Evolutionary conservation across 2,797 vertebrate species (phyloP).

Genomic region (Chanos chanos): DNA sequence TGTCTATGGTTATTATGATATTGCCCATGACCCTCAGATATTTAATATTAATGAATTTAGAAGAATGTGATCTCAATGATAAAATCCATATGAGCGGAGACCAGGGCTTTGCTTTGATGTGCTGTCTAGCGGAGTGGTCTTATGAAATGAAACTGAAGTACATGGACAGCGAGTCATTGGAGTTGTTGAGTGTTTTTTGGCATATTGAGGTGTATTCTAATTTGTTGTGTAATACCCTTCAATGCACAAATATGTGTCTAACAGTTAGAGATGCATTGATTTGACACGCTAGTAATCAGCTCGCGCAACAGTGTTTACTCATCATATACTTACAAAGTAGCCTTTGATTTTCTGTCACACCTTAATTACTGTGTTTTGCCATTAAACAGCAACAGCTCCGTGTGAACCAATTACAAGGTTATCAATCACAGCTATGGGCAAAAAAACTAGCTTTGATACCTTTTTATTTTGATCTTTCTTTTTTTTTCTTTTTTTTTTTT

Average conservation of each 20-base stretch:
- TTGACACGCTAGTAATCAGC: conserved; percentile 86
- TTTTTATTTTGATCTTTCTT: conserved; percentile 81
- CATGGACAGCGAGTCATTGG: conserved; percentile 17
- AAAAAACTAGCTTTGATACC: conserved; percentile 60
- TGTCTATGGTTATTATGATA: no score
- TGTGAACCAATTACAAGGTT: conserved; percentile 99
- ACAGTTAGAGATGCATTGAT: conserved; percentile 81
- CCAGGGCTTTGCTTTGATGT: conserved; percentile 29
- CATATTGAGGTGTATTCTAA: conserved; percentile 36
- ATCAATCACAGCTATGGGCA: conserved; percentile 89
- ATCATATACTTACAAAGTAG: conserved; percentile 96
- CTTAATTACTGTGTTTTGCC: conserved; percentile 98
- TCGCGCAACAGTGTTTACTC: conserved; percentile 87
- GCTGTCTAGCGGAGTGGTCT: conserved; percentile 16
- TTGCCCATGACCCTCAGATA: no score
- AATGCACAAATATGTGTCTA: conserved; percentile 49
- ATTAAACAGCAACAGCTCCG: conserved; percentile 97
- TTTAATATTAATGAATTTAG: no score
- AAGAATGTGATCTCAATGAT: conserved; percentile 37
- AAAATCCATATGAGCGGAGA: conserved; percentile 21
- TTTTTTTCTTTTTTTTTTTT: conserved; percentile 19
- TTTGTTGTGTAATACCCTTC: conserved; percentile 35
- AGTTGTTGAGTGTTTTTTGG: conserved; percentile 25
- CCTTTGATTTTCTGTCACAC: conserved; percentile 99
- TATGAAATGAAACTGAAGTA: conserved; percentile 2